phyloP scores from a whole-genome alignment of 2,888 invertebrate species.

The Bombyx huttoni region DNA sequence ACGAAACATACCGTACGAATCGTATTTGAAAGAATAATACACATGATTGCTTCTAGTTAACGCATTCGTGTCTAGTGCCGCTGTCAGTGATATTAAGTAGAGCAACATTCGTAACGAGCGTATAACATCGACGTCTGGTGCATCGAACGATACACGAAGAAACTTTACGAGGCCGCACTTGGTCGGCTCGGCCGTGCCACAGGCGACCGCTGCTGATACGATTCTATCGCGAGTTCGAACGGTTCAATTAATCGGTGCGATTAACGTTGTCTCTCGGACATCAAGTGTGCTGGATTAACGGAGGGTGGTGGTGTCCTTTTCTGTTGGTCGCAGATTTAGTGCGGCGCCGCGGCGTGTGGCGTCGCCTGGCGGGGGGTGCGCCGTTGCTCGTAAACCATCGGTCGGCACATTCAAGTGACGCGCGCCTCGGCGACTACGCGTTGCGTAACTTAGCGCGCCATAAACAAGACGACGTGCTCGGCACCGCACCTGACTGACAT shows the following conservation, averaged over 20 bases:
- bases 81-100: slow-evolving; percentile 26
- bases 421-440: slow-evolving; percentile 70
- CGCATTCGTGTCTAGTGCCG: neutral
- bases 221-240: slow-evolving; percentile 56
- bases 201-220: slow-evolving; percentile 55
- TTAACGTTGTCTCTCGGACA: slow-evolving; percentile 61
- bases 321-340: slow-evolving; percentile 69
- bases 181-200: slow-evolving; percentile 56
- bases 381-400: slow-evolving; percentile 70
- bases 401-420: slow-evolving; percentile 70
- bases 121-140: slow-evolving; percentile 66
- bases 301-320: slow-evolving; percentile 65
- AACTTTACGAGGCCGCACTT: slow-evolving; percentile 71
- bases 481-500: slow-evolving; percentile 47
- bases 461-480: slow-evolving; percentile 64
- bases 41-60: neutral
- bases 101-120: slow-evolving; percentile 39
- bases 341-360: slow-evolving; percentile 69
- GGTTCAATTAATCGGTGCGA: slow-evolving; percentile 65
- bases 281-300: slow-evolving; percentile 63
- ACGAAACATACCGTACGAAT: neutral
- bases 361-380: slow-evolving; percentile 57
- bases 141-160: slow-evolving; percentile 72
- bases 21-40: neutral
- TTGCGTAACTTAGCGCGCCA: slow-evolving; percentile 66